phyloP scores from a whole-genome alignment of 1,140 invertebrate species.

The Diabrotica virgifera region DNA sequence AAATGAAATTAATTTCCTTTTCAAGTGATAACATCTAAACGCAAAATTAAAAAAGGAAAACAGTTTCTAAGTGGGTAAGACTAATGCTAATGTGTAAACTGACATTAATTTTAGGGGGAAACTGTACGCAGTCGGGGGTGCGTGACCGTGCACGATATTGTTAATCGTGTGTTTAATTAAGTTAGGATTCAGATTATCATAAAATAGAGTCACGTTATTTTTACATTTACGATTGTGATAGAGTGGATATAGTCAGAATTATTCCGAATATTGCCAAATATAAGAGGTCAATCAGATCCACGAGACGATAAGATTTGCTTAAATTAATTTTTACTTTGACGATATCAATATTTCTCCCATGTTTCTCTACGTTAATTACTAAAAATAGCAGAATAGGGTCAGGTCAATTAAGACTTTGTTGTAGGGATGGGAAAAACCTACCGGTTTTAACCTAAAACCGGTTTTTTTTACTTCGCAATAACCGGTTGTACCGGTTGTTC shows the following conservation, averaged over 20 bases:
- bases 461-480: too few relatives aligned
- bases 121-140: slow-evolving; percentile 15
- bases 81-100: slow-evolving; percentile 10
- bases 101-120: slow-evolving; percentile 7
- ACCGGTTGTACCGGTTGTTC: too few relatives aligned
- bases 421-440: too few relatives aligned
- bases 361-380: too few relatives aligned
- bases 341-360: too few relatives aligned
- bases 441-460: too few relatives aligned
- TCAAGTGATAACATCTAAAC: background rate
- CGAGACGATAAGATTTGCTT: background rate
- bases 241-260: background rate
- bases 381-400: too few relatives aligned
- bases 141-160: slow-evolving; percentile 36
- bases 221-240: background rate
- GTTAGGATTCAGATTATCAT: slow-evolving; percentile 45
- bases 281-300: background rate
- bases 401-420: too few relatives aligned
- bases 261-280: slow-evolving; percentile 1
- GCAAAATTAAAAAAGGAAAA: background rate
- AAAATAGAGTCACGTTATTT: slow-evolving; percentile 41
- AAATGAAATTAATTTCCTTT: background rate
- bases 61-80: slow-evolving; percentile 6
- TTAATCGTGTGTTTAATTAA: slow-evolving; percentile 44
- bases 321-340: background rate